Percentiles rank a stretch among this genome's conserved stretches.
phyloP scores from a whole-genome alignment of 30 jellyfish, hydroid and myxozoan genomes.

The Morbakka virulenta region DNA sequence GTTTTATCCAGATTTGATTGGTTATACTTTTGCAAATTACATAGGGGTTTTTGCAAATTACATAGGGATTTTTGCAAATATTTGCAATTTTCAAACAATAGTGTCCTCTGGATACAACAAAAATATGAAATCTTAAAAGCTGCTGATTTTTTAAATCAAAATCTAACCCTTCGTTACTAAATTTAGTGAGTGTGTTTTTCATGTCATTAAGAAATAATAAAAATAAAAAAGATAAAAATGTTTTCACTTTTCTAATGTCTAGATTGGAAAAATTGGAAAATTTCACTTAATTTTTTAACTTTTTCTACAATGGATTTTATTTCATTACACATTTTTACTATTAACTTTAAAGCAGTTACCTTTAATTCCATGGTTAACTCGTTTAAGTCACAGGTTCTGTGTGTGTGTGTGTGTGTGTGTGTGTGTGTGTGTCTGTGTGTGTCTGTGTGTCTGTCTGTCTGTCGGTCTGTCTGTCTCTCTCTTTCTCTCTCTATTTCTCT shows the following conservation, averaged over 20 bases:
- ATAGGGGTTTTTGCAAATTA: background rate
- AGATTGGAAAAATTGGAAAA: too few species aligned
- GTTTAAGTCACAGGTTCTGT: too few species aligned
- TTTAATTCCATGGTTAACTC: too few species aligned
- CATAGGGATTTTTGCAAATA: background rate
- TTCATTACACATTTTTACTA: too few species aligned
- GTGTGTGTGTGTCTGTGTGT: too few species aligned
- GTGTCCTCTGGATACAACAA: too few species aligned
- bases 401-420: too few species aligned
- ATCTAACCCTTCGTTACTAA: background rate
- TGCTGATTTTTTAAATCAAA: constrained; percentile 1
- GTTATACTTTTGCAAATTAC: background rate
- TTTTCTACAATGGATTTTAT: background rate
- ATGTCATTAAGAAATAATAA: background rate
- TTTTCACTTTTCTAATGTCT: too few species aligned
- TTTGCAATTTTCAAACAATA: background rate
- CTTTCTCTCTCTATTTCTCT: too few species aligned
- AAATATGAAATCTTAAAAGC: background rate
- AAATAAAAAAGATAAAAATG: constrained; percentile 1
- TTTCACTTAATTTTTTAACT: background rate
- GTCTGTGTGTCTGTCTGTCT: too few species aligned
- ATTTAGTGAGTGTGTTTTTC: constrained; percentile 1
- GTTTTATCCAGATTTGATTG: background rate
- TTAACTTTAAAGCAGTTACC: too few species aligned
- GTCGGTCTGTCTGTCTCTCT: too few species aligned